These are phyloP conservation scores for Vombatus ursinus DNA, from an alignment of 2,113 vertebrate species.

Conservation along the genomic window DNA sequence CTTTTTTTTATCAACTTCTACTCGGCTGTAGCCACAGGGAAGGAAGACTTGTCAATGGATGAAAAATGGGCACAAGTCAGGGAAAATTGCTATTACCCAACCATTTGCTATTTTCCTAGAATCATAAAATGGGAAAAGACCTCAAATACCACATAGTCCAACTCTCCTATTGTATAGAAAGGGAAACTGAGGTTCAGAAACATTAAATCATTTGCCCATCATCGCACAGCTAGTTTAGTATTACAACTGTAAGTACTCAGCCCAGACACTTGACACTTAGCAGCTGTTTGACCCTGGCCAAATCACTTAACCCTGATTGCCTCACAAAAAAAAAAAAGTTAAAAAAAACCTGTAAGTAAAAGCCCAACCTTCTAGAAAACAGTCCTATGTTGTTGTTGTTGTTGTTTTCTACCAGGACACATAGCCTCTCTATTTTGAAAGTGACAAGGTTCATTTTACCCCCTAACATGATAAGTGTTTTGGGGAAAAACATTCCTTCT, in stretches of 20 bases:
- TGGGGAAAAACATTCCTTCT: constrained; percentile 52
- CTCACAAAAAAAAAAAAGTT: too few relatives aligned
- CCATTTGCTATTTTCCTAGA: neutral
- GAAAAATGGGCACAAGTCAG: neutral
- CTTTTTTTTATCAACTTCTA: neutral
- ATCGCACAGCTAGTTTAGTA: neutral
- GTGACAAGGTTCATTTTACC: neutral
- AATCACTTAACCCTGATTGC: too few relatives aligned
- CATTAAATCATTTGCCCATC: neutral
- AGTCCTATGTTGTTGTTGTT: neutral
- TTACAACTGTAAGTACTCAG: neutral
- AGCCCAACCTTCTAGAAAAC: neutral
- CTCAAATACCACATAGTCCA: neutral
- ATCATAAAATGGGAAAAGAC: neutral
- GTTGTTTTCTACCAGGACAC: neutral
- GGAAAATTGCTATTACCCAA: neutral
- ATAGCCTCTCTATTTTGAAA: neutral
- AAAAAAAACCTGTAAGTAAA: neutral
- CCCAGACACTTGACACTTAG: too few relatives aligned
- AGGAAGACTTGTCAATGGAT: neutral
- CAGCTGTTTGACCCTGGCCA: too few relatives aligned
- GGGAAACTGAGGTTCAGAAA: constrained; percentile 21
- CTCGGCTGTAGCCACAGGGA: neutral
- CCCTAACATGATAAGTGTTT: neutral
- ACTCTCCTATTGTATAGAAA: neutral